Conservation (phyloP, 1,140 invertebrate genomes). For the Parasteatoda tepidariorum region DNA sequence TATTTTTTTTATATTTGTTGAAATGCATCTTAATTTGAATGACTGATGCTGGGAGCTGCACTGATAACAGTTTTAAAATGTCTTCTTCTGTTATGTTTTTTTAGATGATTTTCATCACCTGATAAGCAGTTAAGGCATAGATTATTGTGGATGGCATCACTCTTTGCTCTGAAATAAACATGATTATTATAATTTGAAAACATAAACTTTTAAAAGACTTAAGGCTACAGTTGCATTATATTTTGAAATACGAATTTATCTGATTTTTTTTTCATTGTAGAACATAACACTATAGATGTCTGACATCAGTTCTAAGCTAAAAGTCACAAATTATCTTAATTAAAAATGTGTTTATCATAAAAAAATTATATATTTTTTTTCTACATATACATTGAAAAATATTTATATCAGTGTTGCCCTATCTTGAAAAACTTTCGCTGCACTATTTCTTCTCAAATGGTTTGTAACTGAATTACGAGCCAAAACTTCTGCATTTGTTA, state of each 20-base stretch:
- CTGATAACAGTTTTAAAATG: constrained; percentile 5
- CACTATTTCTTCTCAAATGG: too few species aligned
- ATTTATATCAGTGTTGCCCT: too few species aligned
- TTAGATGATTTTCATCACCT: background rate
- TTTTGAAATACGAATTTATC: background rate
- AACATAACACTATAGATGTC: background rate
- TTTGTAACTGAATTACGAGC: too few species aligned
- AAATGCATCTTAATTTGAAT: background rate
- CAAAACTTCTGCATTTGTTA: too few species aligned
- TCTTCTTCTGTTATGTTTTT: constrained; percentile 11
- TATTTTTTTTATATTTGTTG: too few species aligned
- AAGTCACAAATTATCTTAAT: background rate
- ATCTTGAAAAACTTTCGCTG: too few species aligned
- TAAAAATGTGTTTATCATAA: too few species aligned
- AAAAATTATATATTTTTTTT: too few species aligned
- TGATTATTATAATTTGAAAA: background rate
- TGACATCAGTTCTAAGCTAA: background rate
- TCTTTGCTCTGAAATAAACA: constrained; percentile 14
- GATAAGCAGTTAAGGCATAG: constrained; percentile 32
- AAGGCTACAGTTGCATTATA: background rate
- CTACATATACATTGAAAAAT: too few species aligned
- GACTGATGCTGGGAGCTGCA: background rate
- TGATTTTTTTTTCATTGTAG: background rate
- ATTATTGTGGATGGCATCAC: background rate
- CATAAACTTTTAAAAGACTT: background rate